phyloP scores from a whole-genome alignment of 2,113 vertebrate species.

The Australoheros scitulus region DNA sequence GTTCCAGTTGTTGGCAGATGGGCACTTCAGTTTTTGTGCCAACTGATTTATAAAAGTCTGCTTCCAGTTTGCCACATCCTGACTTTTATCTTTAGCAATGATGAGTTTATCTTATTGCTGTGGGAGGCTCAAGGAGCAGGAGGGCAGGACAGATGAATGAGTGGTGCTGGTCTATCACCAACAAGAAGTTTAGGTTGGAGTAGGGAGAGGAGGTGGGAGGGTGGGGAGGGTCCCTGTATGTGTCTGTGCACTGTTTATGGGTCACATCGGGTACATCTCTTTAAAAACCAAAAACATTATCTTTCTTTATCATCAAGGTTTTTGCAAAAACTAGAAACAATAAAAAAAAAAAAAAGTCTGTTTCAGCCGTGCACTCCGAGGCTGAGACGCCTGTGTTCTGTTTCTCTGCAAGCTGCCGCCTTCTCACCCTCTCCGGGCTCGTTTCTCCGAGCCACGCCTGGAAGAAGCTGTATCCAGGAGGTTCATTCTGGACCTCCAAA shows the following conservation, averaged over 20 bases:
- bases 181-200: constrained; percentile 25
- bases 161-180: constrained; percentile 53
- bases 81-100: constrained; percentile 23
- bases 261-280: constrained; percentile 78
- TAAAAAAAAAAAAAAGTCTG: constrained; percentile 18
- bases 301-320: constrained; percentile 56
- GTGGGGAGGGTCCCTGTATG: constrained; percentile 57
- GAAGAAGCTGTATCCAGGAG: constrained; percentile 8
- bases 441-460: not conserved
- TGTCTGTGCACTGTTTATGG: constrained; percentile 78
- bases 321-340: constrained; percentile 59
- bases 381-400: constrained; percentile 60
- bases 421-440: constrained; percentile 19
- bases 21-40: constrained; percentile 57
- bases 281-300: constrained; percentile 74
- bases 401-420: constrained; percentile 65
- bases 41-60: constrained; percentile 53
- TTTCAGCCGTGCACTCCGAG: constrained; percentile 68
- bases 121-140: constrained; percentile 35
- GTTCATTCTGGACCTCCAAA: constrained; percentile 4
- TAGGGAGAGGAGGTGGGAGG: constrained; percentile 14
- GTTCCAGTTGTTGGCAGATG: constrained; percentile 31
- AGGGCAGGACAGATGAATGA: constrained; percentile 47
- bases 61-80: constrained; percentile 52
- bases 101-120: constrained; percentile 14